Percentiles rank a stretch among this genome's conserved stretches.
phyloP scores from a whole-genome alignment of 2,888 invertebrate genomes.

The Polylopha cassiicola region DNA sequence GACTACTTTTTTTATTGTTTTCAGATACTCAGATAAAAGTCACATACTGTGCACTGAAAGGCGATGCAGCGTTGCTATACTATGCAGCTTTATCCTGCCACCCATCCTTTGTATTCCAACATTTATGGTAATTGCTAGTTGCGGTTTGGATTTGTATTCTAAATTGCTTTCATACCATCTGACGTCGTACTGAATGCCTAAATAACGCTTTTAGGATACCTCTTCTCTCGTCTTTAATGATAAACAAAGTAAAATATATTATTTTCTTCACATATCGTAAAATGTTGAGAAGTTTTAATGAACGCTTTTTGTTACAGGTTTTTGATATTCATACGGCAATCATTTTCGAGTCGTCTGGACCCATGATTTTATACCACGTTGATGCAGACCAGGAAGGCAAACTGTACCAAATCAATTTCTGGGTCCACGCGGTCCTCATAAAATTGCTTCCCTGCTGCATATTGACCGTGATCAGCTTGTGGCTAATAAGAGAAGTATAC shows the following conservation, averaged over 20 bases:
- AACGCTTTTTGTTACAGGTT: constrained; percentile 41
- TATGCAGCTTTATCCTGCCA: constrained; percentile 85
- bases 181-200: too few species aligned
- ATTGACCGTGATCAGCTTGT: constrained; percentile 83
- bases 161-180: too few species aligned
- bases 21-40: constrained; percentile 88
- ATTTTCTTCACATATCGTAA: background rate
- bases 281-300: constrained; percentile 1
- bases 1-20: constrained; percentile 23
- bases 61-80: constrained; percentile 86
- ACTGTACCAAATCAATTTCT: constrained; percentile 84
- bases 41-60: constrained; percentile 85
- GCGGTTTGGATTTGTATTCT: background rate
- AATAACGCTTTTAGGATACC: too few species aligned
- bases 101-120: constrained; percentile 90
- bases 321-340: constrained; percentile 70
- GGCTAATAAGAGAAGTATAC: constrained; percentile 84
- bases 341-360: constrained; percentile 69
- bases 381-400: constrained; percentile 78
- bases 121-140: constrained; percentile 77
- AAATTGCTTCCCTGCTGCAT: constrained; percentile 88
- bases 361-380: constrained; percentile 66
- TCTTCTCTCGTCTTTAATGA: too few species aligned
- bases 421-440: constrained; percentile 88
- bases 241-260: too few species aligned